Evolutionary conservation across 2,888 invertebrate species (phyloP), one percentile per base, ranked within the genome.

Genomic region (Zaprionus lineosus): DNA sequence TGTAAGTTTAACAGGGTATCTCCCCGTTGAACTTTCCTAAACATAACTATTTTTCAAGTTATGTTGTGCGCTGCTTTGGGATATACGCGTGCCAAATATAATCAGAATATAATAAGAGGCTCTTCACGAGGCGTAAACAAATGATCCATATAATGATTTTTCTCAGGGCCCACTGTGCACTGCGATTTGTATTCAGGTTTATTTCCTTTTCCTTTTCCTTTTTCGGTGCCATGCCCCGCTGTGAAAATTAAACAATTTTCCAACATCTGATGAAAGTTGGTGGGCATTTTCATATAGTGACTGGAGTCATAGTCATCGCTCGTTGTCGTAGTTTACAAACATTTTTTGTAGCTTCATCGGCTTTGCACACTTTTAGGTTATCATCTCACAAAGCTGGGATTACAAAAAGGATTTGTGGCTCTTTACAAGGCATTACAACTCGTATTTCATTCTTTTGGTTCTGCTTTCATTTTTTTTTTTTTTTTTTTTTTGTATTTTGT

Each of bases 341-440:
- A 65, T 39, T 31, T 67, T 56, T 48, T 70, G 53, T 55, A 52
- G 65, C 72, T 66, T 76, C 69, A 59, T 59, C 56, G 69, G 72
- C 74, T 81, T 81, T 75, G 62, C 78, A 77, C 82, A 73, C 78
- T 82, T 78, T 82, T 78, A 70, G 82, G 78, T 78, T 67, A 82
- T 78, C 75, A 76, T 57, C 72, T 64, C 58, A 60, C 72, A 74
- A 77, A 71, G 76, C 77, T 55, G 82, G n/a, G 82, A 74, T 82
- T 78, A 78, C 73, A 65, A 61, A 73, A 78, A 75, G 78, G 78
- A 78, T 82, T 78, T 78, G 64, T 39, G 56, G 66, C 72, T 74
- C 66, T 68, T 71, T 68, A 74, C 69, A 59, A 59, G 51, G 61
- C 77, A 77, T 79, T 69, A 69, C 70, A 64, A 39, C 60, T 69